Percentiles rank a stretch among this genome's conserved stretches.
Evolutionary conservation across 2,113 vertebrate species (phyloP).

Genomic region (Sorex fumeus): DNA sequence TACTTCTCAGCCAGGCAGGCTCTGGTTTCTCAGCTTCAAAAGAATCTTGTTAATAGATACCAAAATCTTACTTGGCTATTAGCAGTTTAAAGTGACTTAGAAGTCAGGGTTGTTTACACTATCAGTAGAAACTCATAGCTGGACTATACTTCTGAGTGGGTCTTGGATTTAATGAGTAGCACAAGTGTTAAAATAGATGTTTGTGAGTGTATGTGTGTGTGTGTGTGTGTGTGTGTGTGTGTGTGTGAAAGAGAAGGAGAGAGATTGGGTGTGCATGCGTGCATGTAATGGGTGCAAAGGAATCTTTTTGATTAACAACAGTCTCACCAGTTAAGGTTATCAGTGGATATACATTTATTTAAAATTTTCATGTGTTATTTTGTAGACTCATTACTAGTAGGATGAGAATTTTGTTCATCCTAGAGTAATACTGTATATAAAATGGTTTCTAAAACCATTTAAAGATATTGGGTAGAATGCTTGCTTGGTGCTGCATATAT

Average conservation of each 20-base stretch:
- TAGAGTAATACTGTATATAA: background rate
- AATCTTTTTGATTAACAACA: background rate
- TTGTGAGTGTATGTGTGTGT: background rate
- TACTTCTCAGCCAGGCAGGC: conserved; percentile 78
- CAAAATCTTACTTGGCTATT: conserved; percentile 76
- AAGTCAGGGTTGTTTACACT: background rate
- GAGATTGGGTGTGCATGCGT: background rate
- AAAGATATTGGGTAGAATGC: background rate
- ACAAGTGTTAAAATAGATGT: background rate
- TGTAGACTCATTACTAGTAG: background rate
- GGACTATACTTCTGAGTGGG: background rate
- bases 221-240: background rate
- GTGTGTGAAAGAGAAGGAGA: background rate
- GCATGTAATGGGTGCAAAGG: background rate
- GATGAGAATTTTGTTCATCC: conserved; percentile 42
- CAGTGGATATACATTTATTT: background rate
- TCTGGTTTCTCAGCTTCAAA: conserved; percentile 73
- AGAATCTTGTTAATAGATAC: conserved; percentile 81
- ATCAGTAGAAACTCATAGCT: background rate
- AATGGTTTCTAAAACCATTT: conserved; percentile 37
- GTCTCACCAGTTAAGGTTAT: background rate
- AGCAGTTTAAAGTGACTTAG: accelerated
- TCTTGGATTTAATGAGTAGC: conserved; percentile 28
- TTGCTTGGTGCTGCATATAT: conserved; percentile 66
- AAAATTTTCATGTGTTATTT: background rate